Evolutionary conservation across 2,797 vertebrate species (phyloP), one percentile per base, ranked within the genome.

Genomic region (Trichosurus vulpecula): DNA sequence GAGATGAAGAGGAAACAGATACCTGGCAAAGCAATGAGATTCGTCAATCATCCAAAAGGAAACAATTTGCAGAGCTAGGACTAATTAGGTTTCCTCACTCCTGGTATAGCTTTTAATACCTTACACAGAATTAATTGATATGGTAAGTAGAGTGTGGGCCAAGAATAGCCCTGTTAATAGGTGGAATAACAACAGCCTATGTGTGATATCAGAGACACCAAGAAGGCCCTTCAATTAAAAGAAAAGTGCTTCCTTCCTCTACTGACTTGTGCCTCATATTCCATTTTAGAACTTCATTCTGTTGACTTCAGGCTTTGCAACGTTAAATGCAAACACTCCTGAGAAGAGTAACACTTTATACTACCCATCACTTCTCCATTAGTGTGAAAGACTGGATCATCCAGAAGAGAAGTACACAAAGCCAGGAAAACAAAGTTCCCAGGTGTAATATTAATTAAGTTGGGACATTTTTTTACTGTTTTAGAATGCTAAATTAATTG

Each of bases 21-120:
- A 25, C 6, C 16, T 9, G 25, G n/a, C n/a, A n/a, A 25, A 27
- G 8, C 6, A 25, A 41, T 10, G 19, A 0, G 2, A 41, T 22
- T 81, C 47, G 22, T 27, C 41, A 41, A 10, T 81, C 6, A 81
- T 47, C 41, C 47, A 47, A 81, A 47, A 47, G 41, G 22, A 47
- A 47, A 81, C 2, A 47, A 25, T 47, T 81, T 47, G 1, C 9
- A 81, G 74, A 81, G 41, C 41, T 27, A 81, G 41, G 9, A 47
- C 3, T 27, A 66, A 66, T n/a, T 47, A 47, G n/a, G 35, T 47
- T 47, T 41, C 66, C n/a, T 22, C 66, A 41, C 2, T 47, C n/a
- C 30, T 31, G 9, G 57, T 47, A 41, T 41, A 47, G 8, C 41
- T 47, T 47, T 81, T 81, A 81, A 81, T 4, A 47, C 9, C 3